Conservation (phyloP, 2,888 invertebrate species). For the Crepidodera aurea region DNA sequence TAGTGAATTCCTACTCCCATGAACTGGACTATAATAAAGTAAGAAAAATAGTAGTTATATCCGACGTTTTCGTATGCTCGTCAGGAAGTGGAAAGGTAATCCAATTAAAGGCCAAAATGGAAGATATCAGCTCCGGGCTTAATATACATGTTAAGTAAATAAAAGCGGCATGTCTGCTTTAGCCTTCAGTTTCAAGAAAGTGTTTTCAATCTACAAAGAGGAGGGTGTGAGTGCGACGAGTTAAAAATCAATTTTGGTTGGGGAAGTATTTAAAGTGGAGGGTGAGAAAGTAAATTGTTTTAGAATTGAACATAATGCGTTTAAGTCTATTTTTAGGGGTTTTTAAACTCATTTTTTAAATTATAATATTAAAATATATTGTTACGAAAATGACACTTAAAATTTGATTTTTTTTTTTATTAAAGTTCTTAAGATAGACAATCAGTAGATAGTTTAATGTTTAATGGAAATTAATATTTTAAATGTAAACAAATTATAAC, state of each 20-base stretch:
- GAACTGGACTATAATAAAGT: background rate
- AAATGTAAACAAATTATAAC: too few species aligned
- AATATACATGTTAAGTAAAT: constrained; percentile 30
- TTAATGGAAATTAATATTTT: too few species aligned
- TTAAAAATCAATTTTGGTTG: background rate
- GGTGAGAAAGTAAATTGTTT: background rate
- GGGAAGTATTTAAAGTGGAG: background rate
- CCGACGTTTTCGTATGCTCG: constrained; percentile 28
- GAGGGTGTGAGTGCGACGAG: background rate
- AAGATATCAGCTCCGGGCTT: constrained; percentile 22
- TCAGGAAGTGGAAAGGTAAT: constrained; percentile 33
- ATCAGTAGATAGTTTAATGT: too few species aligned
- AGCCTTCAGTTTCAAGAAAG: background rate
- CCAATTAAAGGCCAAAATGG: constrained; percentile 36
- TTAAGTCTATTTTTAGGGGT: too few species aligned
- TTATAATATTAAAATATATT: too few species aligned
- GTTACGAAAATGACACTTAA: too few species aligned
- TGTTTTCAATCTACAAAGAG: background rate
- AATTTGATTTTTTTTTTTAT: too few species aligned
- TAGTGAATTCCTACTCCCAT: too few species aligned
- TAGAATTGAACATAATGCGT: background rate
- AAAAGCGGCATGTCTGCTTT: constrained; percentile 2
- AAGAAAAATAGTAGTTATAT: constrained; percentile 18
- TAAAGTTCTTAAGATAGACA: too few species aligned
- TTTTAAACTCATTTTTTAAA: too few species aligned